phyloP scores from a whole-genome alignment of 1,140 invertebrate species.

The Gonatopus flavifemur region DNA sequence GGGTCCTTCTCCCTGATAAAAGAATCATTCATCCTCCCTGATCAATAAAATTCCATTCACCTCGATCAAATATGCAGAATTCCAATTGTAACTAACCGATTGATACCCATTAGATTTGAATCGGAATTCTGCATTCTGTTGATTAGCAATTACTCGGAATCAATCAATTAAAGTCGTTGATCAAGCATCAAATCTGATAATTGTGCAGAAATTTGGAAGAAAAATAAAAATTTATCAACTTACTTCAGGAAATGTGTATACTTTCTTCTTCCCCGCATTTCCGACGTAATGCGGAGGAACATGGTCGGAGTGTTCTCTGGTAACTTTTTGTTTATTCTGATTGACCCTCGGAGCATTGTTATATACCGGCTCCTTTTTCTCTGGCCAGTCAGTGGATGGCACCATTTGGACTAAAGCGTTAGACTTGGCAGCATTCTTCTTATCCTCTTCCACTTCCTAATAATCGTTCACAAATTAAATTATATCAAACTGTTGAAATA shows the following conservation, averaged over 20 bases:
- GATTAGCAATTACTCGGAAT: too few species aligned
- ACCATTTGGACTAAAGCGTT: constrained; percentile 56
- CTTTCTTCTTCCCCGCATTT: constrained; percentile 41
- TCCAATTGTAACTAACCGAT: too few species aligned
- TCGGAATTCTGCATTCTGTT: too few species aligned
- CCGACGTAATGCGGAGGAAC: constrained; percentile 25
- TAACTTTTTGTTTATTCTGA: constrained; percentile 28
- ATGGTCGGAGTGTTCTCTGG: constrained; percentile 38
- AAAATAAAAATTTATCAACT: constrained; percentile 1
- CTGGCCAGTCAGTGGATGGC: constrained; percentile 50
- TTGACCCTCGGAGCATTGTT: constrained; percentile 23
- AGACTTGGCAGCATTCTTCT: constrained; percentile 54
- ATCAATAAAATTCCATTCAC: too few species aligned
- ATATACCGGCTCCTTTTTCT: constrained; percentile 52
- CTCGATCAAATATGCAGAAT: too few species aligned
- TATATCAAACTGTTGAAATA: not conserved
- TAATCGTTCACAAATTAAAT: not conserved
- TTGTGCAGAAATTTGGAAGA: too few species aligned
- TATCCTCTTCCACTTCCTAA: constrained; percentile 58
- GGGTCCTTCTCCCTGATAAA: constrained; percentile 53
- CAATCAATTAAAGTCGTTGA: too few species aligned
- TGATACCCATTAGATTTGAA: too few species aligned
- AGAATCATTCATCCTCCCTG: too few species aligned
- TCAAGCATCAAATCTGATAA: too few species aligned
- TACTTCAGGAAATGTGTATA: constrained; percentile 48